phyloP scores from a whole-genome alignment of 2,797 vertebrate genomes.

The Sebastes hopkinsi region DNA sequence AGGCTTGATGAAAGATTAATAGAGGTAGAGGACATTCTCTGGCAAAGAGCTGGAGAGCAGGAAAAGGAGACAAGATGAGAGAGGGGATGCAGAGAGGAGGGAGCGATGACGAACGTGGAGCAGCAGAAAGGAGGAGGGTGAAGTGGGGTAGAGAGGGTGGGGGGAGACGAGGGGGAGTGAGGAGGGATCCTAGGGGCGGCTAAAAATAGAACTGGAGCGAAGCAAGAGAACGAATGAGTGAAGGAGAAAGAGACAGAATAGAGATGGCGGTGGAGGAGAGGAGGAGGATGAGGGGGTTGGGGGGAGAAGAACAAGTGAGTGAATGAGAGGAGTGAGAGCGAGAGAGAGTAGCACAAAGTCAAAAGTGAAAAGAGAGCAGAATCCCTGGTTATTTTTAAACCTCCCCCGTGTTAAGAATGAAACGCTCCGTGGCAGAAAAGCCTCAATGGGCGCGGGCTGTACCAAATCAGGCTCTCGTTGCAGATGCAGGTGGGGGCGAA shows the following conservation, averaged over 20 bases:
- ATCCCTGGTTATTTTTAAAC: conserved; percentile 75
- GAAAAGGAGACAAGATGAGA: conserved; percentile 53
- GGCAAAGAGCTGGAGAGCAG: conserved; percentile 62
- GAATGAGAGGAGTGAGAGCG: conserved; percentile 31
- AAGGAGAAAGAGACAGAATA: conserved; percentile 63
- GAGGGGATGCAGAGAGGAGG: conserved; percentile 52
- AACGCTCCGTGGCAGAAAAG: conserved; percentile 62
- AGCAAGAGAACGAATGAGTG: conserved; percentile 70
- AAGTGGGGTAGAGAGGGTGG: conserved; percentile 58
- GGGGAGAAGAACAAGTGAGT: conserved; percentile 2
- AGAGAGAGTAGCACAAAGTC: conserved; percentile 56
- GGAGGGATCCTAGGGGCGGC: conserved; percentile 82
- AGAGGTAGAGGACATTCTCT: conserved; percentile 71
- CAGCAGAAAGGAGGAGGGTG: conserved; percentile 62
- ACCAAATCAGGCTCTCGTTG: conserved; percentile 41
- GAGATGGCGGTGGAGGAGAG: conserved; percentile 30
- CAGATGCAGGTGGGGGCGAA: conserved; percentile 43
- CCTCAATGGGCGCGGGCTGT: conserved; percentile 64
- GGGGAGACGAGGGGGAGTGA: conserved; percentile 38
- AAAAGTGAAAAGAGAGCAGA: conserved; percentile 60
- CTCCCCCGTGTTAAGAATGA: conserved; percentile 70
- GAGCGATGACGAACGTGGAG: conserved; percentile 80
- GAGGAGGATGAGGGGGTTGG: background rate
- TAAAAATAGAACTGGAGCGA: conserved; percentile 84
- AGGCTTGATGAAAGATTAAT: conserved; percentile 69